phyloP scores from a whole-genome alignment of 2,797 vertebrate genomes.

The Aeoliscus strigatus region DNA sequence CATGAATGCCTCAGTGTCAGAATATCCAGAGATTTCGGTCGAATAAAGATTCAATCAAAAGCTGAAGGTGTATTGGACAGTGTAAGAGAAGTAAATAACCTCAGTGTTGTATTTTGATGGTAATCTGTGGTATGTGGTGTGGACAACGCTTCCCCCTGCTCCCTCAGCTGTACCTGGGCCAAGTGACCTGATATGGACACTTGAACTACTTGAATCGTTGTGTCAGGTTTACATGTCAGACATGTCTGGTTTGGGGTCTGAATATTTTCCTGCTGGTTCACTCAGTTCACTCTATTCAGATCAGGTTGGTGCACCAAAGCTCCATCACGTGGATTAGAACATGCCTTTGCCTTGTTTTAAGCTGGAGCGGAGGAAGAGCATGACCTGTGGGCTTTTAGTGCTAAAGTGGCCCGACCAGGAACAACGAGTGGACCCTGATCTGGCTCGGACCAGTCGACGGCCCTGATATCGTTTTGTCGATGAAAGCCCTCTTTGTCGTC shows the following conservation, averaged over 20 bases:
- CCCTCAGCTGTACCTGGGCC: too few species aligned
- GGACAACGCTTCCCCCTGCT: too few species aligned
- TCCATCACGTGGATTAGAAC: constrained; percentile 64
- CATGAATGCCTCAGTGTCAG: too few species aligned
- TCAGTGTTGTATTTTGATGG: too few species aligned
- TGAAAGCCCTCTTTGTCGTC: constrained; percentile 85
- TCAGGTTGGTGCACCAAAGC: constrained; percentile 49
- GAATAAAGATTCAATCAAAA: too few species aligned
- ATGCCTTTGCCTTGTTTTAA: constrained; percentile 61
- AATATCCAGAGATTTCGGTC: too few species aligned
- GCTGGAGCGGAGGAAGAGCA: constrained; percentile 52
- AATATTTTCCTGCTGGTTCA: constrained; percentile 33
- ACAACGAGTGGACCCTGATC: constrained; percentile 60
- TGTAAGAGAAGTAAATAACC: too few species aligned
- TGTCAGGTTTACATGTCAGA: not conserved
- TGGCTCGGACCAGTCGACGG: constrained; percentile 77
- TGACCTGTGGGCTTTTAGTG: constrained; percentile 46
- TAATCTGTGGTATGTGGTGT: too few species aligned
- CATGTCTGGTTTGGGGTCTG: not conserved
- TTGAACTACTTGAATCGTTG: too few species aligned
- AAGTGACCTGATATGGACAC: too few species aligned
- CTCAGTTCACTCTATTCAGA: constrained; percentile 46
- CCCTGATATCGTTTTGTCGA: constrained; percentile 74
- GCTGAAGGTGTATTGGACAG: too few species aligned
- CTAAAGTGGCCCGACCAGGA: constrained; percentile 32